A percentile compares a stretch with the other conserved stretches of the same genome.
Conservation (phyloP, 2,113 vertebrate genomes). For the Bothrops jararaca region DNA sequence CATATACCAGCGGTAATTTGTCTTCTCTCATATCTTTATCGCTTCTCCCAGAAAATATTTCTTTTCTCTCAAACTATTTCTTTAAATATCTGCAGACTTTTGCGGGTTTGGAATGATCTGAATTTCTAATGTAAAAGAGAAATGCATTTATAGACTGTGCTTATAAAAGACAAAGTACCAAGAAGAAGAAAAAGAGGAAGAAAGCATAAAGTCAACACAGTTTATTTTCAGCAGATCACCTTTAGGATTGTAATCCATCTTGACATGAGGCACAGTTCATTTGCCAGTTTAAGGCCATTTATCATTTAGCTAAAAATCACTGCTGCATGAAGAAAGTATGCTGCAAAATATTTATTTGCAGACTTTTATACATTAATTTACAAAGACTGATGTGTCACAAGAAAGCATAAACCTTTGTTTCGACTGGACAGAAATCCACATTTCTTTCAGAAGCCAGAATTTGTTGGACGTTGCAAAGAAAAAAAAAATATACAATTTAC, state of each 20-base stretch:
- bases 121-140: not conserved
- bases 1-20: not conserved
- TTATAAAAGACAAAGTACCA: not conserved
- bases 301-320: conserved; percentile 29
- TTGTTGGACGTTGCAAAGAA: conserved; percentile 25
- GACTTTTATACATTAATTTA: conserved; percentile 33
- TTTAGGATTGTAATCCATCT: conserved; percentile 46
- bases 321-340: conserved; percentile 20
- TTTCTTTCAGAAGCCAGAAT: conserved; percentile 37
- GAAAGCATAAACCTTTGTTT: not conserved
- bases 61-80: conserved; percentile 3
- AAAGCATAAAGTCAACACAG: conserved; percentile 37
- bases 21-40: not conserved
- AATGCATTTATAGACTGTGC: conserved; percentile 6
- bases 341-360: conserved; percentile 26
- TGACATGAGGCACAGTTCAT: conserved; percentile 40
- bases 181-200: conserved; percentile 7
- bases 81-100: conserved; percentile 16
- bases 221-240: conserved; percentile 39
- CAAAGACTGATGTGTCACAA: conserved; percentile 27
- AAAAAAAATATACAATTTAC: conserved; percentile 5
- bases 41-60: not conserved
- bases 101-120: conserved; percentile 3
- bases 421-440: conserved; percentile 16
- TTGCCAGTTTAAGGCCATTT: conserved; percentile 46